Evolutionary conservation across 2,113 vertebrate genomes (phyloP).

Genomic region (Oceanites oceanicus): DNA sequence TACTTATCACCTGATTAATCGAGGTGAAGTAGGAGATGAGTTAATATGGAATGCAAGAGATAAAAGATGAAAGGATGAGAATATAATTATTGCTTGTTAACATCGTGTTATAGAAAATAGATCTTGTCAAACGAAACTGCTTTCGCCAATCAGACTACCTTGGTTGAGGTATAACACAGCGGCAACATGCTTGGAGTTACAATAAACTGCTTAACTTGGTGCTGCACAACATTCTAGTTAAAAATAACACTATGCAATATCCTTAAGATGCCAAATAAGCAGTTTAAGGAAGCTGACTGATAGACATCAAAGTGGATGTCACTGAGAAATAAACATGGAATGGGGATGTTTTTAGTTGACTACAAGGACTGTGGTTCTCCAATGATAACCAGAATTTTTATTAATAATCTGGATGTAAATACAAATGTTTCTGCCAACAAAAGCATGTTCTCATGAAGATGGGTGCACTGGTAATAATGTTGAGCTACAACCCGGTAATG

Average conservation of each 20-base stretch:
- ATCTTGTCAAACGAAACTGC: not conserved
- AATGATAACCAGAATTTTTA: not conserved
- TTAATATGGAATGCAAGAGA: not conserved
- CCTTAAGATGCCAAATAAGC: not conserved
- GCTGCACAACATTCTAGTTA: not conserved
- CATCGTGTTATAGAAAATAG: not conserved
- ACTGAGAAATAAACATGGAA: not conserved
- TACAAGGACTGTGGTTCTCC: not conserved
- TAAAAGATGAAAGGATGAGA: slow-evolving; percentile 49
- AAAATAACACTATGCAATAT: slow-evolving; percentile 32
- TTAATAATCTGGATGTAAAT: not conserved
- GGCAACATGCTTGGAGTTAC: not conserved
- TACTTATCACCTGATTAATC: not conserved
- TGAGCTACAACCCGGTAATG: not conserved
- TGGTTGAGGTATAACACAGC: not conserved
- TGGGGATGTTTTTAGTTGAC: not conserved
- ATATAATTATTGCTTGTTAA: slow-evolving; percentile 28
- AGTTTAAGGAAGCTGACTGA: not conserved
- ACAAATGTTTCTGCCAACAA: not conserved
- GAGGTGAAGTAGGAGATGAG: not conserved
- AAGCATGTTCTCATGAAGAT: not conserved
- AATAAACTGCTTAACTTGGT: not conserved
- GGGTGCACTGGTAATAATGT: not conserved
- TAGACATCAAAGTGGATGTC: not conserved
- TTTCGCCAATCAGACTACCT: not conserved